phyloP scores from a whole-genome alignment of 92 coral and sea anemone species.

The Diadumene lineata region DNA sequence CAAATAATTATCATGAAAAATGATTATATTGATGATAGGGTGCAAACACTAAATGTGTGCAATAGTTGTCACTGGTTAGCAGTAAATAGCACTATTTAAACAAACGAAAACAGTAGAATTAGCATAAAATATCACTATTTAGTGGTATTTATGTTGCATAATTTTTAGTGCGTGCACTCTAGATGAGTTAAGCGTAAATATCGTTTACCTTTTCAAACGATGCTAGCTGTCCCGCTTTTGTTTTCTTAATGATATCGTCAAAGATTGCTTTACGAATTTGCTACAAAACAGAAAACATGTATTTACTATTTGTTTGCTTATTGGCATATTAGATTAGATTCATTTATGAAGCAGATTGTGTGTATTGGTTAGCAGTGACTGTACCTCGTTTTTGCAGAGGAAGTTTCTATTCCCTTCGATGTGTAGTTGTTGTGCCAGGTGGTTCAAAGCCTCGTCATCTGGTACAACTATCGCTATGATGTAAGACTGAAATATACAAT shows the following conservation, averaged over 20 bases:
- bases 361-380: not conserved
- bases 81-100: too few relatives aligned
- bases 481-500: conserved; percentile 74
- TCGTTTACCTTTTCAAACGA: conserved; percentile 82
- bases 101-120: too few relatives aligned
- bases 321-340: not conserved
- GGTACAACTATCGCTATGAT: conserved; percentile 83
- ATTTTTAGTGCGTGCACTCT: not conserved
- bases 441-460: conserved; percentile 70
- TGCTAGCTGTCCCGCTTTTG: conserved; percentile 78
- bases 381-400: conserved; percentile 75
- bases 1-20: too few relatives aligned
- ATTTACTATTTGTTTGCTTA: not conserved
- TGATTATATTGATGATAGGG: too few relatives aligned
- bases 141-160: not conserved
- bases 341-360: not conserved
- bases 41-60: too few relatives aligned
- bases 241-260: conserved; percentile 60
- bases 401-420: conserved; percentile 49
- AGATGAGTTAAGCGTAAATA: not conserved
- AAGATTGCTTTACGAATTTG: conserved; percentile 63
- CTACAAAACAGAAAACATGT: conserved; percentile 24
- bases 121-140: too few relatives aligned
- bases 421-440: conserved; percentile 64
- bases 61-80: too few relatives aligned